Evolutionary conservation across 2,888 invertebrate species (phyloP).

Genomic region (Ochlodes sylvanus): DNA sequence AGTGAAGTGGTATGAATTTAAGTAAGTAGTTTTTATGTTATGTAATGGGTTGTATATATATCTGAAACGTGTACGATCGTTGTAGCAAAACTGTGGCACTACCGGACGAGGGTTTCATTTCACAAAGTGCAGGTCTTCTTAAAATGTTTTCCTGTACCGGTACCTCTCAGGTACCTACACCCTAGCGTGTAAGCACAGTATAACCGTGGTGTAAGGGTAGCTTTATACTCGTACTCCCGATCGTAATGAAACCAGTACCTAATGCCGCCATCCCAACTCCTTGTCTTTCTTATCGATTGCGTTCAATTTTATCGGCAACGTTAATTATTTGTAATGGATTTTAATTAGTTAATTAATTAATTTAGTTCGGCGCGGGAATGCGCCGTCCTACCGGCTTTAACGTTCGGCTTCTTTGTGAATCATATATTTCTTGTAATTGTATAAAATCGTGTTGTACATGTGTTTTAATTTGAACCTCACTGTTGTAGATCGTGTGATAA

Average conservation of each 20-base stretch:
- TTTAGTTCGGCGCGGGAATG: conserved; percentile 63
- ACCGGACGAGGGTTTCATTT: too few relatives aligned
- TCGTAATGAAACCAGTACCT: background rate
- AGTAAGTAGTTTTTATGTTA: too few relatives aligned
- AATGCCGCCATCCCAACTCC: conserved; percentile 46
- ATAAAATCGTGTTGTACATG: conserved; percentile 31
- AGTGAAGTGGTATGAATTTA: too few relatives aligned
- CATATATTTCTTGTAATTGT: conserved; percentile 45
- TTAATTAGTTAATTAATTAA: conserved; percentile 80
- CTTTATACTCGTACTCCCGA: too few relatives aligned
- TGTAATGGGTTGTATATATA: too few relatives aligned
- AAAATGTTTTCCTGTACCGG: too few relatives aligned
- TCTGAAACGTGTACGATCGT: too few relatives aligned
- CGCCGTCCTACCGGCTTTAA: conserved; percentile 63
- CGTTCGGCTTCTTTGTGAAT: conserved; percentile 52
- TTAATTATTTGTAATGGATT: conserved; percentile 73
- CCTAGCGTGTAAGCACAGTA: too few relatives aligned
- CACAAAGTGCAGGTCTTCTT: too few relatives aligned
- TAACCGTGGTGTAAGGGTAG: too few relatives aligned
- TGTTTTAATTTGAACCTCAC: conserved; percentile 5
- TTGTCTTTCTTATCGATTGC: conserved; percentile 62
- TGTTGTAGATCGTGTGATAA: background rate
- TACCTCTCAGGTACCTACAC: too few relatives aligned
- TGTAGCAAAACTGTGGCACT: too few relatives aligned
- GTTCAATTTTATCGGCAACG: conserved; percentile 61